phyloP scores from a whole-genome alignment of 2,797 vertebrate species.

The Hippopotamyrus pictus region DNA sequence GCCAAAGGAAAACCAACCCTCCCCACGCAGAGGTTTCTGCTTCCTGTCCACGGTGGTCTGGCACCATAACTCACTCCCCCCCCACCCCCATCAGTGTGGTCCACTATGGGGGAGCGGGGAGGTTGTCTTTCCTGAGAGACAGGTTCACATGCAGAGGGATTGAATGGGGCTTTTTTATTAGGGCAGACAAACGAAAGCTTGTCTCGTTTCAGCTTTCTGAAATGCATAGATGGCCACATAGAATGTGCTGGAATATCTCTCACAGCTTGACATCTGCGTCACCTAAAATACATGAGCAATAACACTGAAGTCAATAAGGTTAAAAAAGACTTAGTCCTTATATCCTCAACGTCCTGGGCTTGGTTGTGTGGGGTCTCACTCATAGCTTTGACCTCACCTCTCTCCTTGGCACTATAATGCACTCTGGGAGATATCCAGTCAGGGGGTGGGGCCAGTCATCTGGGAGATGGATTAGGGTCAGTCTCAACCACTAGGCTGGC shows the following conservation, averaged over 20 bases:
- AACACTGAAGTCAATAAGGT: background rate
- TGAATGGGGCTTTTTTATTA: conserved; percentile 5
- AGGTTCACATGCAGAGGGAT: background rate
- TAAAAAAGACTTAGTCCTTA: background rate
- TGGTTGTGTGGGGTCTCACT: background rate
- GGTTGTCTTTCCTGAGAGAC: background rate
- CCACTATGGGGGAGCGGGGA: background rate
- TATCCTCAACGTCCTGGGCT: background rate
- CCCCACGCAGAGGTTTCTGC: background rate
- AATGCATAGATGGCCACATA: background rate
- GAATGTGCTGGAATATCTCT: conserved; percentile 3
- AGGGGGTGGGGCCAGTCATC: background rate
- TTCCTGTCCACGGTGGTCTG: background rate
- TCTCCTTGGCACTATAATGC: background rate
- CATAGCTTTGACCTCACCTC: background rate
- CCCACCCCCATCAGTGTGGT: background rate
- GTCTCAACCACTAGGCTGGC: background rate
- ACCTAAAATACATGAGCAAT: background rate
- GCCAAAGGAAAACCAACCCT: background rate
- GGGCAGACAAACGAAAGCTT: conserved; percentile 2
- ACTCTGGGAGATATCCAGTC: background rate
- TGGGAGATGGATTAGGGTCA: background rate
- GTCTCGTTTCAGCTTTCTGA: background rate
- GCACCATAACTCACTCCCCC: background rate
- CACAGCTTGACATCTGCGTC: background rate